A percentile compares a stretch with the other conserved stretches of the same genome.
phyloP scores from a whole-genome alignment of 2,888 invertebrate species.

The Sclerodermus sp. region DNA sequence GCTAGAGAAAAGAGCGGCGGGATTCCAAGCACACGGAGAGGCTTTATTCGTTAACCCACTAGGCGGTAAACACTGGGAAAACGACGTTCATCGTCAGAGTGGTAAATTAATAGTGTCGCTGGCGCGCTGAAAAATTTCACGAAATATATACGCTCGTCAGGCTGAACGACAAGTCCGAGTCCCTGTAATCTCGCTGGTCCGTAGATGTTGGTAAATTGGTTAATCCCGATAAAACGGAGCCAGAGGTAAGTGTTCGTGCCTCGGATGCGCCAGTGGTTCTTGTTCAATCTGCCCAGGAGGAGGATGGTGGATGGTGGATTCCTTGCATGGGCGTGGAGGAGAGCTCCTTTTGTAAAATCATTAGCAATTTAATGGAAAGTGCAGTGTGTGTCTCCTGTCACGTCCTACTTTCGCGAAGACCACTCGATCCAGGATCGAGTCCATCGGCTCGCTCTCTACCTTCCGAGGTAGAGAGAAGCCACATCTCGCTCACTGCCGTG shows the following conservation, averaged over 20 bases:
- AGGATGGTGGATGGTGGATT: neutral
- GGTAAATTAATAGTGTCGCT: too few species aligned
- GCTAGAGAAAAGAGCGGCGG: too few species aligned
- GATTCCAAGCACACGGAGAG: too few species aligned
- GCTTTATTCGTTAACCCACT: too few species aligned
- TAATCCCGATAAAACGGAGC: constrained; percentile 4
- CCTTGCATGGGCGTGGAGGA: too few species aligned
- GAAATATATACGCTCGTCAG: constrained; percentile 2
- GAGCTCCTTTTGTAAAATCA: constrained; percentile 17
- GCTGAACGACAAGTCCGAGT: neutral
- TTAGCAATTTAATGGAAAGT: constrained; percentile 31
- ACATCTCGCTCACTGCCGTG: too few species aligned
- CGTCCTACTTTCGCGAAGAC: constrained; percentile 14
- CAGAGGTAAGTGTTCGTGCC: neutral
- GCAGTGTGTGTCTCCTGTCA: constrained; percentile 10
- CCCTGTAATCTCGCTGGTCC: too few species aligned
- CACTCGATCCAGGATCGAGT: constrained; percentile 8
- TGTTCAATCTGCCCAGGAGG: neutral
- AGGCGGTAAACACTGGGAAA: too few species aligned
- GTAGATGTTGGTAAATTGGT: constrained; percentile 3
- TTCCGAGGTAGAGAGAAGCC: too few species aligned
- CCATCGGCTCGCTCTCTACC: constrained; percentile 6
- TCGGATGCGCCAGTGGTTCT: neutral
- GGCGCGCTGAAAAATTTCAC: too few species aligned
- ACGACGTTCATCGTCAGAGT: too few species aligned